These are phyloP conservation scores for Trogon surrucura DNA, from an alignment of 2,113 vertebrate species.

Conservation along the genomic window DNA sequence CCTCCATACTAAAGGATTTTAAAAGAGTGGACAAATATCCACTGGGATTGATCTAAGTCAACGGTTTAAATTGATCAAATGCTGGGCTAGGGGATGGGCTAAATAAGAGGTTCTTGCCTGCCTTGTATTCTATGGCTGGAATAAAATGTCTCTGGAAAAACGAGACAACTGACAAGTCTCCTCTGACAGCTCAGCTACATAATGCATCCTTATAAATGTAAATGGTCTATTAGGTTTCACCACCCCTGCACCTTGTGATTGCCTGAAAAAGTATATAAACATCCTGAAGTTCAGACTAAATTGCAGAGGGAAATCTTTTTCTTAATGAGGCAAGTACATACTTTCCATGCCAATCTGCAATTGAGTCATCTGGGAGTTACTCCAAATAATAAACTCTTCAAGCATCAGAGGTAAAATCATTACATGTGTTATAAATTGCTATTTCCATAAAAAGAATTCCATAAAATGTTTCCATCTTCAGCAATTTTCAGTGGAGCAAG, in stretches of 20 bases:
- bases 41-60: not conserved
- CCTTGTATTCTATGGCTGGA: not conserved
- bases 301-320: not conserved
- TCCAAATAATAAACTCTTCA: not conserved
- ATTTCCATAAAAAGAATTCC: not conserved
- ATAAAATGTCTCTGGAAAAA: not conserved
- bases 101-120: not conserved
- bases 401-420: not conserved
- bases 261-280: slow-evolving; percentile 3
- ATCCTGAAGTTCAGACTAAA: slow-evolving; percentile 12
- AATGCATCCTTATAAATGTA: not conserved
- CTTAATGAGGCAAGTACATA: not conserved
- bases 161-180: not conserved
- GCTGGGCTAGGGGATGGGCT: not conserved
- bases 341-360: not conserved
- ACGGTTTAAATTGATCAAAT: not conserved
- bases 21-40: not conserved
- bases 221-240: not conserved
- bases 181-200: not conserved
- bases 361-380: not conserved
- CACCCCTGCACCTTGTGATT: not conserved
- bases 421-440: not conserved
- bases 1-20: not conserved
- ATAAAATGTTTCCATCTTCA: slow-evolving; percentile 16
- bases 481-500: slow-evolving; percentile 7